These are phyloP conservation scores for Noctua janthe DNA, from an alignment of 2,888 invertebrate genomes.

Conservation along the genomic window DNA sequence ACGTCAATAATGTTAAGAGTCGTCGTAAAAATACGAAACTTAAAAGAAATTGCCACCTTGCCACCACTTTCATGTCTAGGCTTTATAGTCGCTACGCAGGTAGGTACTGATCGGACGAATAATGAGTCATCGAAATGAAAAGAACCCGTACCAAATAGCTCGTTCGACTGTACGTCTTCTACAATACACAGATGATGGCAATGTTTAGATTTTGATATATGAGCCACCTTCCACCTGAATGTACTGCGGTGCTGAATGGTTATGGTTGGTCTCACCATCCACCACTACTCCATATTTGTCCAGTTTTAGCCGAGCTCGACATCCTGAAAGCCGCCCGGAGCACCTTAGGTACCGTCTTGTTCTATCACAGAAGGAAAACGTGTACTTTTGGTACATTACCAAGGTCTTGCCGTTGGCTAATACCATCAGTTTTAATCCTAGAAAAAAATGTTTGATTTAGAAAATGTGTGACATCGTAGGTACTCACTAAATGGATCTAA, in stretches of 20 bases:
- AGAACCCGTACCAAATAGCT: neutral
- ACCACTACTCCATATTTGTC: slow-evolving; percentile 59
- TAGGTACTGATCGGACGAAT: neutral
- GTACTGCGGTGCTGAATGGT: slow-evolving; percentile 71
- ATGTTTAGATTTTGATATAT: slow-evolving; percentile 38
- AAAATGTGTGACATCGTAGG: neutral
- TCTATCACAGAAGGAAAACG: slow-evolving; percentile 46
- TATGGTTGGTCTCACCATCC: slow-evolving; percentile 65
- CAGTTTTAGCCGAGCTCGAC: slow-evolving; percentile 57
- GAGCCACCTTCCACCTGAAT: slow-evolving; percentile 43
- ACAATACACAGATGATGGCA: neutral
- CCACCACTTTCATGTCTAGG: neutral
- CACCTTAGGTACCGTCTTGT: slow-evolving; percentile 38
- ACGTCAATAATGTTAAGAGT: neutral
- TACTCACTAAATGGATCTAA: neutral
- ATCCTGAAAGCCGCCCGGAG: slow-evolving; percentile 46
- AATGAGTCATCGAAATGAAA: neutral
- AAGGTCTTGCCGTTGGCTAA: slow-evolving; percentile 29
- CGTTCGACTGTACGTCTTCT: neutral
- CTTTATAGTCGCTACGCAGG: neutral
- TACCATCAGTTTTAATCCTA: slow-evolving; percentile 29
- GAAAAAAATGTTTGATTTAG: neutral
- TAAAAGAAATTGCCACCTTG: neutral
- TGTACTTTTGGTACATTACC: slow-evolving; percentile 46
- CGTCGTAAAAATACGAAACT: neutral